Percentiles rank a stretch among this genome's conserved stretches.
These are phyloP conservation scores for Siniperca obscura DNA, from an alignment of 2,797 vertebrate species.

Conservation along the genomic window DNA sequence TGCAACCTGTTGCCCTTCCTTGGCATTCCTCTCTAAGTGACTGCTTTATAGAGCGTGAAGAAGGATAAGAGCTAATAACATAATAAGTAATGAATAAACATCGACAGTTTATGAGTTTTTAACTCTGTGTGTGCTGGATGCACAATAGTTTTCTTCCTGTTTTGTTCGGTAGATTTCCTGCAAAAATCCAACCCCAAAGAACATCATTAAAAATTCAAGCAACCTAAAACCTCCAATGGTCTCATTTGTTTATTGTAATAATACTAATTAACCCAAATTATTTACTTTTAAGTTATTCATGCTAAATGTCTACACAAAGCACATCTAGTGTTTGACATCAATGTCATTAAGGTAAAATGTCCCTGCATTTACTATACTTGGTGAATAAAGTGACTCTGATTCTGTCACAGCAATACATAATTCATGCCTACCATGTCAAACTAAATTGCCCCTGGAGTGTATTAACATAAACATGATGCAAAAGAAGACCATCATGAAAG, in stretches of 20 bases:
- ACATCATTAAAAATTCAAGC: conserved; percentile 14
- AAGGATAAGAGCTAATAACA: conserved; percentile 1
- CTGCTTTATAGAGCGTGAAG: conserved; percentile 10
- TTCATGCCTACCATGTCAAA: conserved; percentile 31
- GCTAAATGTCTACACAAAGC: conserved; percentile 9
- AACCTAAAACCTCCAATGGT: conserved; percentile 1
- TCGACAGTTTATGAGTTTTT: conserved; percentile 9
- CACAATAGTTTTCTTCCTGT: not conserved
- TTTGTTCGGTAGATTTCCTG: not conserved
- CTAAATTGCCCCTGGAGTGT: conserved; percentile 21
- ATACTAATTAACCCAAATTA: conserved; percentile 12
- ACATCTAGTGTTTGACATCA: conserved; percentile 11
- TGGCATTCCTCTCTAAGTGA: not conserved
- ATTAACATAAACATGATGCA: conserved; percentile 46
- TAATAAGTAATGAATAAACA: conserved; percentile 25
- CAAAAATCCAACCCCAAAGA: not conserved
- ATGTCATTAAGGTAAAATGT: not conserved
- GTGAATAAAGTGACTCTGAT: conserved; percentile 21
- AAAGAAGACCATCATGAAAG: conserved; percentile 7
- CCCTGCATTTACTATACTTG: conserved; percentile 9
- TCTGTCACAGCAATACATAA: conserved; percentile 22
- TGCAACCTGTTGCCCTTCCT: conserved; percentile 13
- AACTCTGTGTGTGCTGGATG: not conserved
- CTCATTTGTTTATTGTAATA: conserved; percentile 24
- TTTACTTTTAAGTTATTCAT: conserved; percentile 1